phyloP scores from a whole-genome alignment of 2,888 invertebrate species.

The Lasiommata megera region DNA sequence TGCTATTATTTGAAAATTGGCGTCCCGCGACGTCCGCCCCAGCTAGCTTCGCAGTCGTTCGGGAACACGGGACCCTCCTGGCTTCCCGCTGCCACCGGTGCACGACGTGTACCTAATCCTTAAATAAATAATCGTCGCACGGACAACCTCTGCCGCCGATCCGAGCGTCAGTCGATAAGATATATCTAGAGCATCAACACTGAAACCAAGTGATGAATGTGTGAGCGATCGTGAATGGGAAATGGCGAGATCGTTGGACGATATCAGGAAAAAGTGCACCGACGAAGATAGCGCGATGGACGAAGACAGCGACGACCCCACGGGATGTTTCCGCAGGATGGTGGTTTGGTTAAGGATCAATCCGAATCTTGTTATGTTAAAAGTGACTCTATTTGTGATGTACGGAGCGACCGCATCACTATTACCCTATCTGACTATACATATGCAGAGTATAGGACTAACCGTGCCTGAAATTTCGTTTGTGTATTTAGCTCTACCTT shows the following conservation, averaged over 20 bases:
- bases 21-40: constrained; percentile 70
- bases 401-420: constrained; percentile 93
- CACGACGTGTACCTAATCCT: constrained; percentile 41
- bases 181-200: constrained; percentile 60
- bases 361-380: constrained; percentile 89
- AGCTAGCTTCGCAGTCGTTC: constrained; percentile 65
- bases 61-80: constrained; percentile 65
- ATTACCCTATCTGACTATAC: constrained; percentile 92
- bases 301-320: constrained; percentile 61
- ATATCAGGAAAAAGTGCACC: constrained; percentile 65
- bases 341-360: constrained; percentile 83
- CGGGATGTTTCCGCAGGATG: constrained; percentile 66
- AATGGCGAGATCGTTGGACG: constrained; percentile 63
- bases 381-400: constrained; percentile 90
- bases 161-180: constrained; percentile 74
- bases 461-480: constrained; percentile 93
- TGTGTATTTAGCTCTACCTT: constrained; percentile 92
- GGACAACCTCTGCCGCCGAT: constrained; percentile 50
- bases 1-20: constrained; percentile 81
- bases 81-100: constrained; percentile 56
- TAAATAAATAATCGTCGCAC: constrained; percentile 64
- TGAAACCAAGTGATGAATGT: constrained; percentile 50
- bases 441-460: constrained; percentile 94
- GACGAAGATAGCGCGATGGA: constrained; percentile 74
- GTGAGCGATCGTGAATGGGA: constrained; percentile 44